These are phyloP conservation scores for Episyrphus balteatus DNA, from an alignment of 1,140 invertebrate species.

Conservation along the genomic window DNA sequence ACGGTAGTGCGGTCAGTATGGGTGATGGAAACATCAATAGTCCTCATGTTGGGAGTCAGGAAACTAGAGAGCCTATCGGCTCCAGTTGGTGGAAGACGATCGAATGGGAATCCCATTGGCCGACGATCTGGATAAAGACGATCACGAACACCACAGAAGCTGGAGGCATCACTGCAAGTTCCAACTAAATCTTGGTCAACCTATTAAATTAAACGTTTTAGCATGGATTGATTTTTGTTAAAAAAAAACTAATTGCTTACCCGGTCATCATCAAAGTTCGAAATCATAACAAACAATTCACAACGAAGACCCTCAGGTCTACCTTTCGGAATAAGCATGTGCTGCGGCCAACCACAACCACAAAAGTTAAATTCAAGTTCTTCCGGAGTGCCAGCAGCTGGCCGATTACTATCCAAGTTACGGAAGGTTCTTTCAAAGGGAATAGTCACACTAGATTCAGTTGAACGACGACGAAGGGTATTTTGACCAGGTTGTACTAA, in stretches of 20 bases:
- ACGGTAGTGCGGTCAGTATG: slow-evolving; percentile 34
- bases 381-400: slow-evolving; percentile 39
- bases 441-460: slow-evolving; percentile 59
- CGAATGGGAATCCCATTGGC: slow-evolving; percentile 70
- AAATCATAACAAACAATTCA: slow-evolving; percentile 71
- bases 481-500: slow-evolving; percentile 54
- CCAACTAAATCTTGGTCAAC: slow-evolving; percentile 44
- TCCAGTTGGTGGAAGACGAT: slow-evolving; percentile 44
- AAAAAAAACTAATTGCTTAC: slow-evolving; percentile 36
- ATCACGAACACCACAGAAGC: slow-evolving; percentile 63
- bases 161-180: slow-evolving; percentile 55
- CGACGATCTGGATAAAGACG: slow-evolving; percentile 57
- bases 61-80: slow-evolving; percentile 47
- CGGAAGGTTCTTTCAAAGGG: slow-evolving; percentile 61
- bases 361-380: slow-evolving; percentile 62
- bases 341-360: slow-evolving; percentile 79
- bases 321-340: slow-evolving; percentile 71
- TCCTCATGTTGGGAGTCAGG: slow-evolving; percentile 56
- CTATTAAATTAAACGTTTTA: slow-evolving; percentile 21
- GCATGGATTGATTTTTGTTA: no score
- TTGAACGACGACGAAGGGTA: slow-evolving; percentile 46
- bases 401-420: slow-evolving; percentile 44
- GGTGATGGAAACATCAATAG: slow-evolving; percentile 42
- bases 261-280: slow-evolving; percentile 58
- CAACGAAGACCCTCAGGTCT: slow-evolving; percentile 51